These are phyloP conservation scores for Tetragonula clypearis DNA, from an alignment of 1,140 invertebrate species.

Conservation along the genomic window DNA sequence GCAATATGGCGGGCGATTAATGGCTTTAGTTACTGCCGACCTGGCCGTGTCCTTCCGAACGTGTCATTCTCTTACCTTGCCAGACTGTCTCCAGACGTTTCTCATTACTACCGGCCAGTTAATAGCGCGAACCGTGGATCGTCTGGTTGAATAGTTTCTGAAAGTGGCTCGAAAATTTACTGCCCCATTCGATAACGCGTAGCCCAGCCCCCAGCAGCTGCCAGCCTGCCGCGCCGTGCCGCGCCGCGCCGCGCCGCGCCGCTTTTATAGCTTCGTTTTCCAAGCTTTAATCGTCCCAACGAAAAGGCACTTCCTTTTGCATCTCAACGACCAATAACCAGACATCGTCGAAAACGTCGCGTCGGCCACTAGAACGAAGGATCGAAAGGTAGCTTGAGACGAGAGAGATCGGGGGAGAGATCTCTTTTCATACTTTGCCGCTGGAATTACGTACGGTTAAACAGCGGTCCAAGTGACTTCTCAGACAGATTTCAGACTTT, in stretches of 20 bases:
- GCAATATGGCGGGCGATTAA: conserved; percentile 75
- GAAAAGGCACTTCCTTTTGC: background rate
- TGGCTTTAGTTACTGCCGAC: conserved; percentile 71
- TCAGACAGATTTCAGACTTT: too few relatives aligned
- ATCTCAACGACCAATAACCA: background rate
- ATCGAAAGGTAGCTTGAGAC: background rate
- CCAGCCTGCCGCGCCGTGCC: background rate
- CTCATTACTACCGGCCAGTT: conserved; percentile 62
- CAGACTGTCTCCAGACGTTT: conserved; percentile 67
- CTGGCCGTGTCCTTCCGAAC: conserved; percentile 60
- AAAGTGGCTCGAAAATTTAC: conserved; percentile 44
- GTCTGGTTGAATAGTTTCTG: conserved; percentile 32
- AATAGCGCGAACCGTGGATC: conserved; percentile 58
- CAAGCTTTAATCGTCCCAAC: background rate
- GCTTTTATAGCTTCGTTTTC: conserved; percentile 17
- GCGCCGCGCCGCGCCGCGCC: too few relatives aligned
- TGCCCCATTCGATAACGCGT: conserved; percentile 25
- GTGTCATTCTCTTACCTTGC: conserved; percentile 56
- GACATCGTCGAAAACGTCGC: too few relatives aligned
- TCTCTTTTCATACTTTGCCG: too few relatives aligned
- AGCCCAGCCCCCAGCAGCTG: background rate
- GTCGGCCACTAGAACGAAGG: background rate
- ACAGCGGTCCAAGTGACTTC: too few relatives aligned
- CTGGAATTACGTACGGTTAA: too few relatives aligned
- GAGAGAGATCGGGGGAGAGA: background rate